phyloP scores from a whole-genome alignment of 2,888 invertebrate species.

The Globia sparganii region DNA sequence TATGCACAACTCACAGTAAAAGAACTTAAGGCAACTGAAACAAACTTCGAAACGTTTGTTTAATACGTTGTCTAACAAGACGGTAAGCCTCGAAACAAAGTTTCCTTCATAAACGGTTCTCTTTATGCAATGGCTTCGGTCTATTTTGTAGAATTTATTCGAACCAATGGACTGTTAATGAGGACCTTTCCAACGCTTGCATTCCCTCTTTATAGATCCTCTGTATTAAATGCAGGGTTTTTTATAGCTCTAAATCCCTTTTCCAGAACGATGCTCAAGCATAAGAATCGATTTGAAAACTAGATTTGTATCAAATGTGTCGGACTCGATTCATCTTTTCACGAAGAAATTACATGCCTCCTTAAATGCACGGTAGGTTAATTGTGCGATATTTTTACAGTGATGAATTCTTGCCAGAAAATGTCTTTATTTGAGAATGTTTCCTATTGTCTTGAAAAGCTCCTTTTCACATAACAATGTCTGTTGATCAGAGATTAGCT shows the following conservation, averaged over 20 bases:
- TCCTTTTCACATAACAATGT: neutral
- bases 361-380: neutral
- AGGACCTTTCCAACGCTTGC: slow-evolving; percentile 67
- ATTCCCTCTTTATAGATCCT: slow-evolving; percentile 61
- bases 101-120: slow-evolving; percentile 70
- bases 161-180: slow-evolving; percentile 75
- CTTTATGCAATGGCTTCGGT: slow-evolving; percentile 74
- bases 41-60: slow-evolving; percentile 51
- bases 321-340: neutral
- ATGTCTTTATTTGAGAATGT: no score
- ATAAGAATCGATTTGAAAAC: slow-evolving; percentile 15
- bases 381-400: neutral
- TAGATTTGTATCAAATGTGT: slow-evolving; percentile 1
- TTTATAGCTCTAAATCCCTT: slow-evolving; percentile 25
- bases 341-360: no score
- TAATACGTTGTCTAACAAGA: slow-evolving; percentile 63
- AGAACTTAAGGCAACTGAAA: slow-evolving; percentile 26
- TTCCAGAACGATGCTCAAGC: slow-evolving; percentile 21
- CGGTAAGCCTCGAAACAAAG: slow-evolving; percentile 65
- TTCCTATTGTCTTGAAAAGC: neutral
- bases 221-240: slow-evolving; percentile 52
- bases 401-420: neutral
- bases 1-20: slow-evolving; percentile 27
- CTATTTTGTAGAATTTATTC: slow-evolving; percentile 72
- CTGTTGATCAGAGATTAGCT: no score